Conservation (phyloP, 2,888 invertebrate species). For the Agonopterix alstromeriana region DNA sequence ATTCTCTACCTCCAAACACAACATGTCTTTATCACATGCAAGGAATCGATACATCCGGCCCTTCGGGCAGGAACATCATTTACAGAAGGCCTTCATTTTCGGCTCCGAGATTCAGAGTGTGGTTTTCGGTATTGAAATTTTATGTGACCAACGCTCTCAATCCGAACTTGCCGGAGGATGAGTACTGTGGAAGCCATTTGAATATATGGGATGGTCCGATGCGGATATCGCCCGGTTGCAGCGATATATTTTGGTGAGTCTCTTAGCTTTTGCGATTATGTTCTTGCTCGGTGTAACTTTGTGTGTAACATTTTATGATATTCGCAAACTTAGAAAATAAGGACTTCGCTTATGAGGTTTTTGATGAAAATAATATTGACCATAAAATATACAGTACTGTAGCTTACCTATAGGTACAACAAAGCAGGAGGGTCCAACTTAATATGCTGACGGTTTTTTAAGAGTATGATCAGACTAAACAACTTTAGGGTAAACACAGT, state of each 20-base stretch:
- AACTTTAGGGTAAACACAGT: too few relatives aligned
- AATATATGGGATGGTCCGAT: conserved; percentile 93
- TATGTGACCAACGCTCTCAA: conserved; percentile 82
- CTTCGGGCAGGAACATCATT: conserved; percentile 72
- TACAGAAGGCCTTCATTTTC: conserved; percentile 77
- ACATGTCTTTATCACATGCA: conserved; percentile 91
- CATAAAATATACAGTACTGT: too few relatives aligned
- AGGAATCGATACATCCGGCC: conserved; percentile 78
- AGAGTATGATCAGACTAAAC: too few relatives aligned
- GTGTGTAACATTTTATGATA: too few relatives aligned
- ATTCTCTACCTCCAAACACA: conserved; percentile 91
- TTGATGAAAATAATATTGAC: too few relatives aligned
- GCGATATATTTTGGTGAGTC: conserved; percentile 87
- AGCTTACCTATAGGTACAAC: too few relatives aligned
- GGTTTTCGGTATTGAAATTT: conserved; percentile 92
- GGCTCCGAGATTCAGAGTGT: conserved; percentile 85
- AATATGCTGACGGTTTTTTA: too few relatives aligned
- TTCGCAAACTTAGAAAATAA: too few relatives aligned
- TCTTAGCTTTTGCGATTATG: not conserved
- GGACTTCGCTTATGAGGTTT: too few relatives aligned
- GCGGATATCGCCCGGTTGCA: conserved; percentile 85
- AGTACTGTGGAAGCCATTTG: conserved; percentile 88
- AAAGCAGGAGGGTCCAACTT: too few relatives aligned
- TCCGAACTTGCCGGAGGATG: conserved; percentile 81
- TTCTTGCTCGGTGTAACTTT: not conserved